phyloP scores from a whole-genome alignment of 92 coral and sea anemone species.

The Montipora capitata region DNA sequence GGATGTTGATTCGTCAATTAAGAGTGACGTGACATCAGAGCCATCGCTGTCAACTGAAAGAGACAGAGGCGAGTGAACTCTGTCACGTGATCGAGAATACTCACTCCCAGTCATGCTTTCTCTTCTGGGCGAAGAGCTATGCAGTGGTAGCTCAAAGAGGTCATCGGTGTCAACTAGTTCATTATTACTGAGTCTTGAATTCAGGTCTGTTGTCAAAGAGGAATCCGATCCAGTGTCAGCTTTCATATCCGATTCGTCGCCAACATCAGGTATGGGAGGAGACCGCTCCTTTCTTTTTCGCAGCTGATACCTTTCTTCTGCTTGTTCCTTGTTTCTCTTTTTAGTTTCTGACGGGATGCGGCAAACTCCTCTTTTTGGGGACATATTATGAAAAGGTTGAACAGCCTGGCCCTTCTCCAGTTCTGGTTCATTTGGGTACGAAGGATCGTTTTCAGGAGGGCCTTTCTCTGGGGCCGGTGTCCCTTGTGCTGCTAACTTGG shows the following conservation, averaged over 20 bases:
- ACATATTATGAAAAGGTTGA: neutral
- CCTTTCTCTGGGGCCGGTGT: constrained; percentile 2
- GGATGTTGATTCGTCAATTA: constrained; percentile 54
- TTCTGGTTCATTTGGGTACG: constrained; percentile 3
- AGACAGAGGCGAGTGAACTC: constrained; percentile 17
- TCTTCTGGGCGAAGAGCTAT: constrained; percentile 90
- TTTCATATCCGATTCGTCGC: neutral
- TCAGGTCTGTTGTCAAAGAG: constrained; percentile 15
- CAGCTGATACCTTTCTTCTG: neutral
- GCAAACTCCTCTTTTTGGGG: neutral
- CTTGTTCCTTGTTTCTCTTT: neutral
- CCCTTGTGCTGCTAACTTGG: constrained; percentile 28
- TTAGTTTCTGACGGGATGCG: neutral
- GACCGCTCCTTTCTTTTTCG: neutral
- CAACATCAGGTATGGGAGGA: constrained; percentile 7
- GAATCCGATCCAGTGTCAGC: neutral
- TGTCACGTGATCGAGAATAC: constrained; percentile 17
- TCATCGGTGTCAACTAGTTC: constrained; percentile 33
- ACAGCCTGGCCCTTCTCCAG: neutral
- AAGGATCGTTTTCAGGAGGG: constrained; percentile 26
- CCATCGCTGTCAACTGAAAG: constrained; percentile 56
- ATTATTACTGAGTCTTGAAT: constrained; percentile 13
- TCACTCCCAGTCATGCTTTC: constrained; percentile 21
- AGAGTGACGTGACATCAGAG: constrained; percentile 68
- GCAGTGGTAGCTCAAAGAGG: constrained; percentile 73